A percentile compares a stretch with the other conserved stretches of the same genome.
Evolutionary conservation across 2,113 vertebrate genomes (phyloP).

Genomic region (Pterophyllum scalare): DNA sequence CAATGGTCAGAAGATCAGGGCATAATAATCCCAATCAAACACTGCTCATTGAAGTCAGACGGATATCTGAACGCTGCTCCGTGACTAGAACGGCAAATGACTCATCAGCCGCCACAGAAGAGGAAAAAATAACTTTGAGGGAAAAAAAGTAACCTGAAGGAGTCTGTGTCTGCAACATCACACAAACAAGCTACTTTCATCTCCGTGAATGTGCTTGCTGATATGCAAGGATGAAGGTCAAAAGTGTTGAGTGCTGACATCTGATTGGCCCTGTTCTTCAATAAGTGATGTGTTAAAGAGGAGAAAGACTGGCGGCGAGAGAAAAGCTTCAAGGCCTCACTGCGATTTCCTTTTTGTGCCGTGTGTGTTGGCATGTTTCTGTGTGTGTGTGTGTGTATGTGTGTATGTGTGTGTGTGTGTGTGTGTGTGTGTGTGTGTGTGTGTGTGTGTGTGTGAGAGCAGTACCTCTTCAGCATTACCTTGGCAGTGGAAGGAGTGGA

Average conservation of each 20-base stretch:
- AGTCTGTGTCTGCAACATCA: not conserved
- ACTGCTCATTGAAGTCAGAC: conserved; percentile 24
- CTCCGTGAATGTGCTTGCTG: conserved; percentile 3
- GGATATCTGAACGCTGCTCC: conserved; percentile 1
- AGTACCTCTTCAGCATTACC: conserved; percentile 1
- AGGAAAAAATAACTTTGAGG: not conserved
- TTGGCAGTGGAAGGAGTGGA: not conserved
- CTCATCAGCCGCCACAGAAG: conserved; percentile 31
- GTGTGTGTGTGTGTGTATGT: not conserved
- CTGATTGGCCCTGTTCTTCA: conserved; percentile 36
- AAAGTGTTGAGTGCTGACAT: conserved; percentile 6
- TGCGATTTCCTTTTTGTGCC: not conserved
- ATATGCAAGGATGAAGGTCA: conserved; percentile 32
- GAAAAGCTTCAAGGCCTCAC: conserved; percentile 32
- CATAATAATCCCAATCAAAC: not conserved
- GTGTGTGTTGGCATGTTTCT: not conserved
- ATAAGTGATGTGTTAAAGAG: not conserved
- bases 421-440: too few relatives aligned
- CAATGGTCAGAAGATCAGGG: not conserved
- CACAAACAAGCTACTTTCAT: not conserved
- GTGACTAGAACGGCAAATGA: conserved; percentile 1
- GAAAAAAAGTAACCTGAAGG: not conserved
- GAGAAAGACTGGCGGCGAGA: not conserved
- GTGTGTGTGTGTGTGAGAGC: not conserved
- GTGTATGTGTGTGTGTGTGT: not conserved